Conservation (phyloP, 2,888 invertebrate genomes). For the Lacanobia oleracea region DNA sequence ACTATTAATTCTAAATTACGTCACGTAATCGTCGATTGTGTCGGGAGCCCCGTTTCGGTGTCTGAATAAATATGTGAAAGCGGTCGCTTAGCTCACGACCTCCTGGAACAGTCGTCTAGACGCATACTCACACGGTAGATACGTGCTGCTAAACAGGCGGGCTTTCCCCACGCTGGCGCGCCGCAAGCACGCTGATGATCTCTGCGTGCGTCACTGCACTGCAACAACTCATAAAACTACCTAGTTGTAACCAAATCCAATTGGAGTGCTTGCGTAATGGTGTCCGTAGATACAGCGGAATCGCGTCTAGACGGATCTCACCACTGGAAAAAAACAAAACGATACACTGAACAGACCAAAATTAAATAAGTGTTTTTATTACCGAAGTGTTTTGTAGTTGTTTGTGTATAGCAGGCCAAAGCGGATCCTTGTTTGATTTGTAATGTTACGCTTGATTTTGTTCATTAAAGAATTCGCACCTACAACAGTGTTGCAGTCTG, state of each 20-base stretch:
- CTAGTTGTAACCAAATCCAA: slow-evolving; percentile 62
- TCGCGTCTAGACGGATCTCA: slow-evolving; percentile 55
- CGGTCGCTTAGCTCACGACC: slow-evolving; percentile 82
- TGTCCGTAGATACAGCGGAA: slow-evolving; percentile 44
- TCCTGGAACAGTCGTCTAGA: slow-evolving; percentile 88
- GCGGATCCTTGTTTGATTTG: slow-evolving; percentile 16
- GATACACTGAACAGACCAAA: slow-evolving; percentile 31
- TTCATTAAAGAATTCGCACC: not conserved
- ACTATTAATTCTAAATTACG: slow-evolving; percentile 79
- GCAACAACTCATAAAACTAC: slow-evolving; percentile 65
- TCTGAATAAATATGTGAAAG: slow-evolving; percentile 85
- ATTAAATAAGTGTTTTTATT: slow-evolving; percentile 45
- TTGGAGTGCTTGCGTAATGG: slow-evolving; percentile 62
- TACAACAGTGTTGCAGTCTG: not conserved
- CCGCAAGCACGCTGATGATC: slow-evolving; percentile 68
- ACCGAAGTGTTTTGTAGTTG: slow-evolving; percentile 37
- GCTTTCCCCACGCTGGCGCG: slow-evolving; percentile 75
- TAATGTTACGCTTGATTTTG: slow-evolving; percentile 16
- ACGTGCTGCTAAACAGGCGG: slow-evolving; percentile 82
- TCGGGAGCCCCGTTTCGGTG: slow-evolving; percentile 75
- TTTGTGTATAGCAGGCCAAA: slow-evolving; percentile 7
- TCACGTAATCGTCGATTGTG: slow-evolving; percentile 80
- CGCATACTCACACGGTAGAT: slow-evolving; percentile 87
- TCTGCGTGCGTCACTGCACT: slow-evolving; percentile 67
- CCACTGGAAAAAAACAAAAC: slow-evolving; percentile 24